A percentile compares a stretch with the other conserved stretches of the same genome.
phyloP scores from a whole-genome alignment of 1,140 invertebrate species.

The Zaprionus lachaisei region DNA sequence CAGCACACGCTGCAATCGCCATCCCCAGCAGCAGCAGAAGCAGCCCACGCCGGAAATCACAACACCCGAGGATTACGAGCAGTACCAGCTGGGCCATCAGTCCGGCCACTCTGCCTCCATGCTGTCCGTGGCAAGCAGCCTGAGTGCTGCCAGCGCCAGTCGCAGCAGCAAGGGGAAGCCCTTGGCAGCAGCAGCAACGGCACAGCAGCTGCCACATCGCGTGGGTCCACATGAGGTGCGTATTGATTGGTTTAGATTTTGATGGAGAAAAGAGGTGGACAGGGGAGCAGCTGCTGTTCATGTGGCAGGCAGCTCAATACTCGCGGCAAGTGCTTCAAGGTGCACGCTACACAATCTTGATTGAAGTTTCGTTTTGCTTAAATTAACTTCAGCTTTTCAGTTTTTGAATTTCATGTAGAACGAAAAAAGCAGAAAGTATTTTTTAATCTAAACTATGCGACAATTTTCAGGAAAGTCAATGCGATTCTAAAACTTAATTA shows the following conservation, averaged over 20 bases:
- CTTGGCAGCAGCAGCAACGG: conserved; percentile 22
- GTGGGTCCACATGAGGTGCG: conserved; percentile 59
- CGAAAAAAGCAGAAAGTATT: too few species aligned
- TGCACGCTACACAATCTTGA: background rate
- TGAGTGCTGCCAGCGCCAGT: conserved; percentile 46
- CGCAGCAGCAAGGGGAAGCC: conserved; percentile 46
- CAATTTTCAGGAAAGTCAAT: too few species aligned
- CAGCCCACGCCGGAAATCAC: conserved; percentile 56
- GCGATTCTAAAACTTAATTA: too few species aligned
- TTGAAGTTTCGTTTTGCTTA: background rate
- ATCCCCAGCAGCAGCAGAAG: conserved; percentile 43
- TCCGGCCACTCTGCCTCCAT: conserved; percentile 52
- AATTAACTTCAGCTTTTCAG: conserved; percentile 6
- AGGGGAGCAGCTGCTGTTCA: background rate
- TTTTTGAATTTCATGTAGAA: background rate
- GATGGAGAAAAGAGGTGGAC: background rate
- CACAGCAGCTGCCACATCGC: conserved; percentile 39
- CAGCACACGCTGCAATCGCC: conserved; percentile 55
- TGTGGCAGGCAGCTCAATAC: conserved; percentile 12
- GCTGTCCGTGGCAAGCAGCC: conserved; percentile 56
- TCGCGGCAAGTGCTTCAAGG: background rate
- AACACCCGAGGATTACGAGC: conserved; percentile 65
- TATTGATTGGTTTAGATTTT: conserved; percentile 28
- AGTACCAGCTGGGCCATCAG: conserved; percentile 70
- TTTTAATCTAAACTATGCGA: too few species aligned